Evolutionary conservation across 2,113 vertebrate genomes (phyloP), one percentile per base, ranked within the genome.

Genomic region (Rafetus swinhoei): DNA sequence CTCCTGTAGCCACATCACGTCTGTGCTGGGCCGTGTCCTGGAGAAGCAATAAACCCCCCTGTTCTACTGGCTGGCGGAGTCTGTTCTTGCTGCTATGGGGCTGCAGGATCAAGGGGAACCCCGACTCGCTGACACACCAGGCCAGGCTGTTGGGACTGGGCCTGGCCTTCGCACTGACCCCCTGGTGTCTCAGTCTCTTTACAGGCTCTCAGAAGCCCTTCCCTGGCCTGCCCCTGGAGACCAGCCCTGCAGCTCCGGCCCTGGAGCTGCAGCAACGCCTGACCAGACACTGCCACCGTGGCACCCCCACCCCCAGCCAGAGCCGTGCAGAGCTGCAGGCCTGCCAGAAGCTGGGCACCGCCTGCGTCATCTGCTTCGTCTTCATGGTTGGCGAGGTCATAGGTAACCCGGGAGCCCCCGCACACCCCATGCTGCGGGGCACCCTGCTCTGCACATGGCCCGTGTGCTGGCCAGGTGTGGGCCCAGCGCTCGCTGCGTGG

Each of bases 341-440:
- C 2, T 98, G 97, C 91, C 99, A 97, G 97, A 99, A 99, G 96
- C 98, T 99, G 29, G 98, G 98, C n/a, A 80, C 99, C 0, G 99
- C 99, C 59, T 99, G 99, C 0, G 96, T 96, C 0, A 97, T 99
- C 92, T 99, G 99, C 96, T 98, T 99, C 12, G 4, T 99, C 97
- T 99, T 99, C 98, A 99, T 99, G 99, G 98, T 99, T 0, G 99
- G 99, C 19, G 99, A 99, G 95, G 98, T 99, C 92, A 98, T 98
- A 90, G 98, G 98, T 98, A 94, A 29, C 16, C 13, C 16, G 27
- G 25, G 32, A 39, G 21, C 10, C 60, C 60, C 35, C 52, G 6
- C 16, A 13, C 13, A 91, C 60, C 4, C 16, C 15, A 65, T 59
- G 13, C 18, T 3, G 10, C 35, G 60, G 62, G 18, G 3, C 11